phyloP scores from a whole-genome alignment of 2,888 invertebrate genomes.

The Acleris literana region DNA sequence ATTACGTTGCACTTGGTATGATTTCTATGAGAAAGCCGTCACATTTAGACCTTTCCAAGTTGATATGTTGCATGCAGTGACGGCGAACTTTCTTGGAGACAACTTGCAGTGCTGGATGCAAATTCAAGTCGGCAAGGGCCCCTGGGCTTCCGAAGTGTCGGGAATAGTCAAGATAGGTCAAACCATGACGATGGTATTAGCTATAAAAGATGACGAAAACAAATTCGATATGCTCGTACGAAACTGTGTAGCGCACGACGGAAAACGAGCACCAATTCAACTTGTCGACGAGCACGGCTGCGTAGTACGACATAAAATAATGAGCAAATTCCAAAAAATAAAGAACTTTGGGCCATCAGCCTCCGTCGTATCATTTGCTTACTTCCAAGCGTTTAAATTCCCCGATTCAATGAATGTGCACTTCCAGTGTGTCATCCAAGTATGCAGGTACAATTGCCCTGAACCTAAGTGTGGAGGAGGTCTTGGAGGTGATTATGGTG shows the following conservation, averaged over 20 bases:
- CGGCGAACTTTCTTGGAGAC: slow-evolving; percentile 97
- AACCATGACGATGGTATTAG: slow-evolving; percentile 98
- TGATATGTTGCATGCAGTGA: slow-evolving; percentile 97
- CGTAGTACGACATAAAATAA: slow-evolving; percentile 96
- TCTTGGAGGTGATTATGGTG: slow-evolving; percentile 86
- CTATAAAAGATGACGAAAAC: slow-evolving; percentile 97
- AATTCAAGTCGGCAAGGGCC: slow-evolving; percentile 97
- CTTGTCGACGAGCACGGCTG: slow-evolving; percentile 97
- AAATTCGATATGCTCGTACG: slow-evolving; percentile 98
- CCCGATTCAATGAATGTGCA: slow-evolving; percentile 98
- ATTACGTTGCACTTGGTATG: slow-evolving; percentile 97
- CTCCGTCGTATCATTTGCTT: slow-evolving; percentile 96
- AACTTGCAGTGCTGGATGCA: slow-evolving; percentile 99
- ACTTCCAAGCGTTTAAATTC: slow-evolving; percentile 98
- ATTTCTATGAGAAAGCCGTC: slow-evolving; percentile 97
- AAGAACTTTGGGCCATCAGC: slow-evolving; percentile 98
- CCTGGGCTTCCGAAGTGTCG: slow-evolving; percentile 98
- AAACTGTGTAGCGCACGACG: slow-evolving; percentile 97
- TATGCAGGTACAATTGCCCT: slow-evolving; percentile 96
- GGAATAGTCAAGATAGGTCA: slow-evolving; percentile 98
- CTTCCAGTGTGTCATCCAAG: slow-evolving; percentile 98
- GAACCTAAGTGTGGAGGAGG: slow-evolving; percentile 93
- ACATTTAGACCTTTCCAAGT: slow-evolving; percentile 98
- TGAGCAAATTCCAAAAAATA: slow-evolving; percentile 97
- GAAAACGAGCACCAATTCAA: slow-evolving; percentile 96